A percentile compares a stretch with the other conserved stretches of the same genome.
Evolutionary conservation across 2,113 vertebrate genomes (phyloP).

Genomic region (Argyrosomus japonicus): DNA sequence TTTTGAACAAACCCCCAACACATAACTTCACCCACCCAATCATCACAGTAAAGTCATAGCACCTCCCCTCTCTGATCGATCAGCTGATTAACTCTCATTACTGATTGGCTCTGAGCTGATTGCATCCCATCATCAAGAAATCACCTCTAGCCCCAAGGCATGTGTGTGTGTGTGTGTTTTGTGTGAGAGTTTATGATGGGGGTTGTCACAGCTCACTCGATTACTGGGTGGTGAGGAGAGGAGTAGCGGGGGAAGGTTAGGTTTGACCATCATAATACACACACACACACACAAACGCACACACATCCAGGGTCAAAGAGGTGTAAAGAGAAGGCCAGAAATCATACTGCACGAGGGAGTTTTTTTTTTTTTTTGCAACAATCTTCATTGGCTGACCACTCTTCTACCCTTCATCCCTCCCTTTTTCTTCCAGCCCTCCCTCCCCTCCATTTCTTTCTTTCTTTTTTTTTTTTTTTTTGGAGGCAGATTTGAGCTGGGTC

Average conservation of each 20-base stretch:
- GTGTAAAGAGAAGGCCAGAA: slow-evolving; percentile 60
- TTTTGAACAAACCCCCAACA: neutral
- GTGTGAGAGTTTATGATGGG: slow-evolving; percentile 60
- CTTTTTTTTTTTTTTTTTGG: slow-evolving; percentile 65
- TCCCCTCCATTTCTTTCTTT: slow-evolving; percentile 35
- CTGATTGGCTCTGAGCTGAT: slow-evolving; percentile 91
- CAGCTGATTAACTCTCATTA: slow-evolving; percentile 93
- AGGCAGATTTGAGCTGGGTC: slow-evolving; percentile 81
- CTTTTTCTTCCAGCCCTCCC: slow-evolving; percentile 49
- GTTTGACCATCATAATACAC: slow-evolving; percentile 54
- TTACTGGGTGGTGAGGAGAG: slow-evolving; percentile 74
- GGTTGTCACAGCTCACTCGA: slow-evolving; percentile 81
- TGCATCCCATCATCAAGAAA: slow-evolving; percentile 89
- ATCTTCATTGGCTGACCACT: slow-evolving; percentile 54
- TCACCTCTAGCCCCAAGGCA: slow-evolving; percentile 85
- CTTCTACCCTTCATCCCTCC: slow-evolving; percentile 26
- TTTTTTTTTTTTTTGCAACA: slow-evolving; percentile 26
- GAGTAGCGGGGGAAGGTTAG: slow-evolving; percentile 57
- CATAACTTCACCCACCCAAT: neutral
- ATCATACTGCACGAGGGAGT: slow-evolving; percentile 39
- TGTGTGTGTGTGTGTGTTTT: slow-evolving; percentile 39
- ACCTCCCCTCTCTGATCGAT: slow-evolving; percentile 85
- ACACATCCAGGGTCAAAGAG: slow-evolving; percentile 67
- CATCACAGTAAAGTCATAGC: slow-evolving; percentile 75
- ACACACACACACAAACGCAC: slow-evolving; percentile 37